These are phyloP conservation scores for Pemphredon lugubris DNA, from an alignment of 2,888 invertebrate species.

Conservation along the genomic window DNA sequence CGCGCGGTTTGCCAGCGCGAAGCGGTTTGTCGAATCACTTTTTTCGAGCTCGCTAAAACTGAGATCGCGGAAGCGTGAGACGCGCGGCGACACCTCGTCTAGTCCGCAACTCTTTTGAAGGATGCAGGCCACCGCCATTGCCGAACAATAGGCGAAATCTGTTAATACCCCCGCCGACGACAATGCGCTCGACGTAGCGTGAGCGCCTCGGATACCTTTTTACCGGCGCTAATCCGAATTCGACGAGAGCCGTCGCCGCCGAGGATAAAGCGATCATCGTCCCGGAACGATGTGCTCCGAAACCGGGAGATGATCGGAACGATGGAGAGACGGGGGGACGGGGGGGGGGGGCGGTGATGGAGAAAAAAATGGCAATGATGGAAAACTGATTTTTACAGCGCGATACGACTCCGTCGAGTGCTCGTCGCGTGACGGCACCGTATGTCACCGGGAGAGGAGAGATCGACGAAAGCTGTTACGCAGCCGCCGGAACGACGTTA, in stretches of 20 bases:
- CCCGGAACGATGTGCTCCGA: conserved; percentile 69
- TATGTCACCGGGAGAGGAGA: conserved; percentile 56
- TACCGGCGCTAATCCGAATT: conserved; percentile 77
- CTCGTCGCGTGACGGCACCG: conserved; percentile 66
- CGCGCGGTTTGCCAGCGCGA: no score
- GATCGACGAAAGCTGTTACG: conserved; percentile 52
- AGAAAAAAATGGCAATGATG: conserved; percentile 38
- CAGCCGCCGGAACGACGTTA: conserved; percentile 57
- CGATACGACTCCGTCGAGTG: conserved; percentile 69
- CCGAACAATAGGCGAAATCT: conserved; percentile 74
- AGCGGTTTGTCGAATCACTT: background rate
- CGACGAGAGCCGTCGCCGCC: conserved; percentile 59
- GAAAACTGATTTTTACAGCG: conserved; percentile 73
- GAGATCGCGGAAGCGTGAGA: conserved; percentile 68
- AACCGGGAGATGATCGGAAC: conserved; percentile 13
- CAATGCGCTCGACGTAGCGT: conserved; percentile 76
- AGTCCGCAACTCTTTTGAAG: conserved; percentile 65
- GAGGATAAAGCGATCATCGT: conserved; percentile 73
- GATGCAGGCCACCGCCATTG: conserved; percentile 57
- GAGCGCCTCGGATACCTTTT: conserved; percentile 77
- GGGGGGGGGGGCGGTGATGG: conserved; percentile 16
- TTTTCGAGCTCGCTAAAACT: background rate
- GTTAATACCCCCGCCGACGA: conserved; percentile 73
- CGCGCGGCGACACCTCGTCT: conserved; percentile 64
- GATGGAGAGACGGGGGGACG: conserved; percentile 11